phyloP scores from a whole-genome alignment of 2,113 vertebrate species.

The Rhombomys opimus region DNA sequence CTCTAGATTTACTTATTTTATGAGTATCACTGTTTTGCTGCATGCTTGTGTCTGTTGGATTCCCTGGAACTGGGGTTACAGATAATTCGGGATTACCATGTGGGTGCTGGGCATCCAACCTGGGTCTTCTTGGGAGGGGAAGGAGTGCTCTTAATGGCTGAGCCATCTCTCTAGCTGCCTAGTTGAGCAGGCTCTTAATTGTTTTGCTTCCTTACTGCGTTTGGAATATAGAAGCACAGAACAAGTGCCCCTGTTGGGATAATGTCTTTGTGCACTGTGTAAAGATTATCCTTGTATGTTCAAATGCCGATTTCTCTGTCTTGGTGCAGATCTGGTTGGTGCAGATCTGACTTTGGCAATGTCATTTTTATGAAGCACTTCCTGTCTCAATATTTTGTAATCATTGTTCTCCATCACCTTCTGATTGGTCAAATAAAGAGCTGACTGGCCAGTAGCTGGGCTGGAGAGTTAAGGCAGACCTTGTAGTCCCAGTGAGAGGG shows the following conservation, averaged over 20 bases:
- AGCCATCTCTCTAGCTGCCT: not conserved
- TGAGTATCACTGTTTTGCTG: not conserved
- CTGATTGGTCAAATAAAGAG: no score
- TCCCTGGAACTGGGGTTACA: not conserved
- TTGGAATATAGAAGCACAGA: slow-evolving; percentile 6
- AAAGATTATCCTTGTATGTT: no score
- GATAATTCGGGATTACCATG: not conserved
- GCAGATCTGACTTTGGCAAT: no score
- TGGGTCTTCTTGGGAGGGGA: not conserved
- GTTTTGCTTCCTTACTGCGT: not conserved
- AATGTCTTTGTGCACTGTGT: no score
- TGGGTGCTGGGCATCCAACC: not conserved
- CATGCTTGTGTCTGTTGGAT: not conserved
- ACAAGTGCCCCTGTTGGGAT: not conserved
- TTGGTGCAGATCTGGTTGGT: no score
- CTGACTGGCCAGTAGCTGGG: no score
- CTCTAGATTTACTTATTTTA: not conserved
- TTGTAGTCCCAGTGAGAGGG: no score
- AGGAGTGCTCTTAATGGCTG: not conserved
- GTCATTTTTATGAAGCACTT: no score
- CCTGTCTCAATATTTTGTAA: no score
- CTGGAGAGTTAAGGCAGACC: no score
- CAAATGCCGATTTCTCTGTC: no score
- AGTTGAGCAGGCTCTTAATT: not conserved
- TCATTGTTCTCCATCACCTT: no score